Conservation (phyloP, 2,113 vertebrate species). For the Tiliqua scincoides region DNA sequence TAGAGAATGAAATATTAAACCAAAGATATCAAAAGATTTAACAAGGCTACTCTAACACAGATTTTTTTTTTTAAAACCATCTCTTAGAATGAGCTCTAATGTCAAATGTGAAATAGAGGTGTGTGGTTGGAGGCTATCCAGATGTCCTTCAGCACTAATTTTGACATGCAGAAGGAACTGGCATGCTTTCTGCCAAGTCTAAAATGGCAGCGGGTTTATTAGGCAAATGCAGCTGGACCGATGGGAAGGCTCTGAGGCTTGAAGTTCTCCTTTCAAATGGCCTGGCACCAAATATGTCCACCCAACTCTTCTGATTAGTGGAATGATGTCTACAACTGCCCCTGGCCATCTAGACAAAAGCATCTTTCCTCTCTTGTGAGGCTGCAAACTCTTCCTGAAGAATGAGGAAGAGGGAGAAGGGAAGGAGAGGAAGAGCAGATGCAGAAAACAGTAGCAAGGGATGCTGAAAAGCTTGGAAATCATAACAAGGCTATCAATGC, state of each 20-base stretch:
- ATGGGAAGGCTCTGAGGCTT: not conserved
- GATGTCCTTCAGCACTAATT: not conserved
- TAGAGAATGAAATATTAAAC: not conserved
- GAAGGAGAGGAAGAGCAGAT: not conserved
- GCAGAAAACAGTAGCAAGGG: not conserved
- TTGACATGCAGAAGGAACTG: not conserved
- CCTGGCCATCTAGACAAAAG: not conserved
- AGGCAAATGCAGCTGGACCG: not conserved
- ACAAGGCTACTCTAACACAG: not conserved
- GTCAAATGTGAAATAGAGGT: not conserved
- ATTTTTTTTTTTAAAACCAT: not conserved
- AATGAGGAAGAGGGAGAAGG: not conserved
- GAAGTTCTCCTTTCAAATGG: not conserved
- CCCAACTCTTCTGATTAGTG: not conserved
- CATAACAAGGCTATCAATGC: not conserved
- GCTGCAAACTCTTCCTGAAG: not conserved
- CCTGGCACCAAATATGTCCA: not conserved
- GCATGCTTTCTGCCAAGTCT: not conserved
- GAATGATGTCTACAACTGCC: not conserved
- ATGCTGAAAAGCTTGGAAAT: not conserved
- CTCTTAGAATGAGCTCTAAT: not conserved
- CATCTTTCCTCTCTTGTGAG: slow-evolving; percentile 19
- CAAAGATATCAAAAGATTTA: not conserved
- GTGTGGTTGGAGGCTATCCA: not conserved
- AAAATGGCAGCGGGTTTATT: not conserved